A percentile compares a stretch with the other conserved stretches of the same genome.
phyloP scores from a whole-genome alignment of 2,113 vertebrate species.

The Ictidomys tridecemlineatus region DNA sequence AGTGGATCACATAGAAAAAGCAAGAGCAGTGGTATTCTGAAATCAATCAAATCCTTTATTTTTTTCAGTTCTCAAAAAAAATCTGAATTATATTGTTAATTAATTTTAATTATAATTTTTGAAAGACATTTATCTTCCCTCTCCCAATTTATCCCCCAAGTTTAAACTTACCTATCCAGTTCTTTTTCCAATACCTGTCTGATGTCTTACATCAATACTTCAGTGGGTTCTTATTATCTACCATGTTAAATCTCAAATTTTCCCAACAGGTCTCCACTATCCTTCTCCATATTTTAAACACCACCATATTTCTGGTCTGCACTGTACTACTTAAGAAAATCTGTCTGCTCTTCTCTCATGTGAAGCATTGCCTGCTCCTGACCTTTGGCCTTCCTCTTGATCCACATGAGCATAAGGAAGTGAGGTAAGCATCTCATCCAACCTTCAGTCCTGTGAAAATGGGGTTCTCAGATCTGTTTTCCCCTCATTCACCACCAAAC shows the following conservation, averaged over 20 bases:
- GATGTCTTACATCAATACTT: background rate
- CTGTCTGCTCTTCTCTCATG: background rate
- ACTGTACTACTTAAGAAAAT: background rate
- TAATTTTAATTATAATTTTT: constrained; percentile 2
- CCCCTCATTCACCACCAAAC: background rate
- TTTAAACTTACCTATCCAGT: background rate
- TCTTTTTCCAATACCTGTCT: background rate
- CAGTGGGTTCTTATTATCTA: background rate
- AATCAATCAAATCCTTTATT: background rate
- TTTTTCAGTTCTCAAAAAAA: background rate
- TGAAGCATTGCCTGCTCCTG: background rate
- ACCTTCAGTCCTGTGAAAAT: background rate
- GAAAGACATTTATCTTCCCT: background rate
- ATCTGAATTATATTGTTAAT: constrained; percentile 19
- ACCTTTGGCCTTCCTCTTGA: background rate
- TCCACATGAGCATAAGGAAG: background rate
- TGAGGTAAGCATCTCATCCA: background rate
- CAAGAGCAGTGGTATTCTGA: background rate
- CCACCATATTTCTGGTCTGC: background rate
- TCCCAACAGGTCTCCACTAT: background rate
- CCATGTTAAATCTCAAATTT: background rate
- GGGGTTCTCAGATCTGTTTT: background rate
- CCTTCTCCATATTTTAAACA: background rate
- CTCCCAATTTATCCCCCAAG: background rate
- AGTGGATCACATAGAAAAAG: background rate